Evolutionary conservation across 2,888 invertebrate genomes (phyloP).

Genomic region (Plusia festucae): DNA sequence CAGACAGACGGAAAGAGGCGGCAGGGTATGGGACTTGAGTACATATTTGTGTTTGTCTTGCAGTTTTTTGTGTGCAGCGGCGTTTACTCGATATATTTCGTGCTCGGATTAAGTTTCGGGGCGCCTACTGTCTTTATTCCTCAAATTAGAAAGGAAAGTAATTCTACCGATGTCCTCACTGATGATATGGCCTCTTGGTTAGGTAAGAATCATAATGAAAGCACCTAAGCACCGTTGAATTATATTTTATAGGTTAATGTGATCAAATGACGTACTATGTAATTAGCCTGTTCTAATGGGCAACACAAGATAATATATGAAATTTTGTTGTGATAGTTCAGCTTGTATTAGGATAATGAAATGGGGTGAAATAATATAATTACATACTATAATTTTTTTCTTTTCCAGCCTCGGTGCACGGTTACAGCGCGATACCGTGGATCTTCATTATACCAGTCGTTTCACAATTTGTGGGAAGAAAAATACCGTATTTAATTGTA

Average conservation of each 20-base stretch:
- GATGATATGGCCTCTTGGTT: slow-evolving; percentile 58
- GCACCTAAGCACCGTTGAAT: background rate
- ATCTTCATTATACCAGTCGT: slow-evolving; percentile 47
- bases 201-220: slow-evolving; percentile 27
- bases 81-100: slow-evolving; percentile 54
- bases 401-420: slow-evolving; percentile 38
- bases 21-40: too few relatives aligned
- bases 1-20: too few relatives aligned
- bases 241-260: background rate
- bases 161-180: slow-evolving; percentile 46
- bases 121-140: slow-evolving; percentile 58
- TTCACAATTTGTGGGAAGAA: slow-evolving; percentile 43
- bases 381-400: slow-evolving; percentile 38
- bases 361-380: slow-evolving; percentile 16
- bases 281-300: too few relatives aligned
- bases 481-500: slow-evolving; percentile 46
- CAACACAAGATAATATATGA: too few relatives aligned
- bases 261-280: too few relatives aligned
- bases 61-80: slow-evolving; percentile 55
- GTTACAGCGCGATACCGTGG: slow-evolving; percentile 53
- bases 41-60: slow-evolving; percentile 36
- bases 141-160: slow-evolving; percentile 57
- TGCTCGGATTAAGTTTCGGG: slow-evolving; percentile 53
- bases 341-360: slow-evolving; percentile 15
- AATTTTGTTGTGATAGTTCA: slow-evolving; percentile 12